Conservation (phyloP, 2,888 invertebrate species). For the Chironomus tentans region DNA sequence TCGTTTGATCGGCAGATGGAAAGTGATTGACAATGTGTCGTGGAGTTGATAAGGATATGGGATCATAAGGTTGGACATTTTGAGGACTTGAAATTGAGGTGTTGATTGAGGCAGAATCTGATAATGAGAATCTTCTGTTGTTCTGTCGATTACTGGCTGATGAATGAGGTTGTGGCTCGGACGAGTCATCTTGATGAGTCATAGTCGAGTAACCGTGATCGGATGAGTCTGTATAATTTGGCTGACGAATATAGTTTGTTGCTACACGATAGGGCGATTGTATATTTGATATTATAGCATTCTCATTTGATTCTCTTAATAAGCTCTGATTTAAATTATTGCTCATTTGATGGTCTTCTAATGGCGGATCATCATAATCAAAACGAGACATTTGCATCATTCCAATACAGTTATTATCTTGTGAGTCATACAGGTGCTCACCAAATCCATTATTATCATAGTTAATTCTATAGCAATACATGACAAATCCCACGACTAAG, state of each 20-base stretch:
- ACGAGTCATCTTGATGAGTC: conserved; percentile 78
- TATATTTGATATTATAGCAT: conserved; percentile 57
- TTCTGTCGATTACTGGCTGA: conserved; percentile 32
- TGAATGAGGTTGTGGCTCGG: conserved; percentile 65
- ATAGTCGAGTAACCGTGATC: conserved; percentile 93
- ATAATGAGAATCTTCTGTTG: conserved; percentile 46
- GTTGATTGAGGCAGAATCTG: conserved; percentile 50
- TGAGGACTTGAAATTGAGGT: conserved; percentile 45
- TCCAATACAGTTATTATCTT: conserved; percentile 47
- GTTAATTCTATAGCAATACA: conserved; percentile 75
- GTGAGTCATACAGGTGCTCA: conserved; percentile 47
- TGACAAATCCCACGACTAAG: conserved; percentile 67
- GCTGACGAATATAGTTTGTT: conserved; percentile 61
- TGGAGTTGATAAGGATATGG: conserved; percentile 11
- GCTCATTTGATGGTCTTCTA: conserved; percentile 38
- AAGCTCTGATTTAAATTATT: conserved; percentile 52
- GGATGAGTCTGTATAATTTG: conserved; percentile 54
- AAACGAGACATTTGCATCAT: conserved; percentile 57
- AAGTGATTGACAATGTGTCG: neutral
- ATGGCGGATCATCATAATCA: conserved; percentile 52
- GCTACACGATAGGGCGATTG: conserved; percentile 76
- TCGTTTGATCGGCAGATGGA: conserved; percentile 36
- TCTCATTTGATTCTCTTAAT: conserved; percentile 50
- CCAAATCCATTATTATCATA: conserved; percentile 33
- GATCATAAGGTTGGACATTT: conserved; percentile 32